Evolutionary conservation across 1,140 invertebrate species (phyloP).

Genomic region (Penaeus vannamei): DNA sequence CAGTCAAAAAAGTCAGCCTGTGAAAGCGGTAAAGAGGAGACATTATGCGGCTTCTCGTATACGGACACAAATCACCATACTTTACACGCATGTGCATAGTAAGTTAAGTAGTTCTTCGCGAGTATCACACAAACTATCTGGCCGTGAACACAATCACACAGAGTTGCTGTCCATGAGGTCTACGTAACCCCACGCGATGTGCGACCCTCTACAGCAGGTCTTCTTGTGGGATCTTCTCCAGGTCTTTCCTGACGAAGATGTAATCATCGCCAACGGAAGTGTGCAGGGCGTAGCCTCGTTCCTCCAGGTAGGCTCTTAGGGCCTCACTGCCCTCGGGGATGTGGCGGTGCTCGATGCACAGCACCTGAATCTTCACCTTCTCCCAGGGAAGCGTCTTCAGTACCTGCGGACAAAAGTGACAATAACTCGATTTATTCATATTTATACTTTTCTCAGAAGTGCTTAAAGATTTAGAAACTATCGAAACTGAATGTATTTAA

Average conservation of each 20-base stretch:
- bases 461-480: neutral
- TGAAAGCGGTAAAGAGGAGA: too few relatives aligned
- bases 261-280: slow-evolving; percentile 61
- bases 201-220: neutral
- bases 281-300: slow-evolving; percentile 44
- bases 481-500: neutral
- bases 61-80: too few relatives aligned
- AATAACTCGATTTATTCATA: neutral
- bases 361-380: slow-evolving; percentile 63
- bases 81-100: too few relatives aligned
- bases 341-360: slow-evolving; percentile 65
- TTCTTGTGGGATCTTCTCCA: neutral
- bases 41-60: too few relatives aligned
- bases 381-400: slow-evolving; percentile 68
- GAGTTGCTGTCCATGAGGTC: too few relatives aligned
- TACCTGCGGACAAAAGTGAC: slow-evolving; percentile 46
- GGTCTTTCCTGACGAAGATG: slow-evolving; percentile 57
- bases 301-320: slow-evolving; percentile 50
- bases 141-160: too few relatives aligned
- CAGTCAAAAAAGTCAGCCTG: too few relatives aligned
- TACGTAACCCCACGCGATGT: too few relatives aligned
- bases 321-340: slow-evolving; percentile 50
- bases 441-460: neutral
- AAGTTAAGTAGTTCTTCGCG: too few relatives aligned
- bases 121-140: too few relatives aligned